These are phyloP conservation scores for Hyles lineata DNA, from an alignment of 2,888 invertebrate genomes.

Conservation along the genomic window DNA sequence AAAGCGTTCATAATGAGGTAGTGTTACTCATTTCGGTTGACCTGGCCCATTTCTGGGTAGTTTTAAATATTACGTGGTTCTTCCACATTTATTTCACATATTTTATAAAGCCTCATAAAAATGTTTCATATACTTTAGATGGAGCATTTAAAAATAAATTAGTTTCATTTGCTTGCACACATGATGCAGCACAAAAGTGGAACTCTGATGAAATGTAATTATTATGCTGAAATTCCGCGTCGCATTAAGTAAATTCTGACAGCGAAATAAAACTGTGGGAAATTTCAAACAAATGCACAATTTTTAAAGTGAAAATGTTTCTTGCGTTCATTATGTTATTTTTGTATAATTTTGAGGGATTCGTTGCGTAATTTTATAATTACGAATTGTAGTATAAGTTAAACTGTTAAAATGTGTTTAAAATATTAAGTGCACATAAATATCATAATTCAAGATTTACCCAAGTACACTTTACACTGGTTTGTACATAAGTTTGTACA, in stretches of 20 bases:
- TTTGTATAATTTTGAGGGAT: neutral
- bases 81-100: no score
- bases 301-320: neutral
- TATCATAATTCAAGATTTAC: no score
- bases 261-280: constrained; percentile 5
- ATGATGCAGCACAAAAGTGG: constrained; percentile 17
- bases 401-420: no score
- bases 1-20: no score
- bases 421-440: no score
- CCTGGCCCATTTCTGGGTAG: no score
- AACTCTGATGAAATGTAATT: constrained; percentile 24
- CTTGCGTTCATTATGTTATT: neutral
- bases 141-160: constrained; percentile 17
- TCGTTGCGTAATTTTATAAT: neutral
- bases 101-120: neutral
- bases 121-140: neutral
- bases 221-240: constrained; percentile 16
- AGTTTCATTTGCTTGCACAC: constrained; percentile 12
- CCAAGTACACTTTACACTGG: no score
- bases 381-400: no score
- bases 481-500: no score
- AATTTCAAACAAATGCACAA: neutral
- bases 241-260: constrained; percentile 25
- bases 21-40: no score
- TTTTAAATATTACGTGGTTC: no score